Evolutionary conservation across 2,888 invertebrate genomes (phyloP).

Genomic region (Chloromyia formosa): DNA sequence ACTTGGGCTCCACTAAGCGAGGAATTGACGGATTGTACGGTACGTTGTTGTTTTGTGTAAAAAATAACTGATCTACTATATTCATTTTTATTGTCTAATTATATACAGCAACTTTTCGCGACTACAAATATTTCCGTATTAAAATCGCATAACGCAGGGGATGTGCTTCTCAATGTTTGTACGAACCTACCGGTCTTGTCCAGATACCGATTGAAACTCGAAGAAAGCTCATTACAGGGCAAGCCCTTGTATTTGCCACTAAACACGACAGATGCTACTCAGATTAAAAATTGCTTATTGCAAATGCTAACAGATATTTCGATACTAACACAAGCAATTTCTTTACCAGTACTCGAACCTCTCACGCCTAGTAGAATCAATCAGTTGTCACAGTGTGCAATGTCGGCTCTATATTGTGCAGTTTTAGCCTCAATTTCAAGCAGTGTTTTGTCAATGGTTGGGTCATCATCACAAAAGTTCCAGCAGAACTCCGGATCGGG

Average conservation of each 20-base stretch:
- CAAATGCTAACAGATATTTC: slow-evolving; percentile 86
- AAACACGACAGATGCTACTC: slow-evolving; percentile 77
- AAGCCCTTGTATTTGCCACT: slow-evolving; percentile 74
- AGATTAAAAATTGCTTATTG: slow-evolving; percentile 74
- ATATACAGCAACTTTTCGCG: slow-evolving; percentile 76
- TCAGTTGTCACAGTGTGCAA: slow-evolving; percentile 82
- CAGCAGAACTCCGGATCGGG: slow-evolving; percentile 52
- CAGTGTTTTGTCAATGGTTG: slow-evolving; percentile 69
- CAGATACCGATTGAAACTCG: slow-evolving; percentile 67
- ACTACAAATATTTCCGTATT: slow-evolving; percentile 81
- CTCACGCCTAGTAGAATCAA: slow-evolving; percentile 84
- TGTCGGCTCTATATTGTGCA: slow-evolving; percentile 84
- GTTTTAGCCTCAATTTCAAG: slow-evolving; percentile 75
- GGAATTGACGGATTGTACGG: slow-evolving; percentile 63
- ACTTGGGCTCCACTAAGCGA: slow-evolving; percentile 64
- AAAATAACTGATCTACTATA: slow-evolving; percentile 1
- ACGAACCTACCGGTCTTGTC: slow-evolving; percentile 74
- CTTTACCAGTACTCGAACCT: slow-evolving; percentile 88
- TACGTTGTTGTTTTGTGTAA: slow-evolving; percentile 54
- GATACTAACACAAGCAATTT: slow-evolving; percentile 79
- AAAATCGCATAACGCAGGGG: slow-evolving; percentile 83
- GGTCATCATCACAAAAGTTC: slow-evolving; percentile 69
- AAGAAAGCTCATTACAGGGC: slow-evolving; percentile 67
- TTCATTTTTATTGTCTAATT: slow-evolving; percentile 18
- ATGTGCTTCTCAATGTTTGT: slow-evolving; percentile 83